Conservation (phyloP, 64 coral and sea anemone species). For the Actinia equina region DNA sequence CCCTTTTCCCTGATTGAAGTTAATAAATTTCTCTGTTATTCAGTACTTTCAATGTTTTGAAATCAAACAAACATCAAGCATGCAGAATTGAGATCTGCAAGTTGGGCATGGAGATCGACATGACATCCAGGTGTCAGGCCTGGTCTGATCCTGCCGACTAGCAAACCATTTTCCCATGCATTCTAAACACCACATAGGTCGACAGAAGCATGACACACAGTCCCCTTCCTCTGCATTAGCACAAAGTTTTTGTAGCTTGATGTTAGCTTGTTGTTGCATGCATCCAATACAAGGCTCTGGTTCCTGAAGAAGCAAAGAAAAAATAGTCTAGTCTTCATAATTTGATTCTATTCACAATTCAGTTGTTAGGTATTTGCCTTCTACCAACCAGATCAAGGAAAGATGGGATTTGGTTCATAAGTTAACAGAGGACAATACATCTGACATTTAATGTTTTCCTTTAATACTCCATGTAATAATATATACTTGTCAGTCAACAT, state of each 20-base stretch:
- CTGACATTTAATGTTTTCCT: no score
- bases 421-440: no score
- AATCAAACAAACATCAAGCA: conserved; percentile 84
- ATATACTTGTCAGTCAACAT: no score
- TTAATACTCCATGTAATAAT: no score
- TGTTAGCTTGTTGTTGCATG: conserved; percentile 81
- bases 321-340: background rate
- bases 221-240: conserved; percentile 58
- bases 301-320: conserved; percentile 33
- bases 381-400: no score
- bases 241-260: conserved; percentile 95
- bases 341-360: background rate
- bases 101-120: conserved; percentile 91
- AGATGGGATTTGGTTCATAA: no score
- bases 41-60: background rate
- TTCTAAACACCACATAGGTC: conserved; percentile 96
- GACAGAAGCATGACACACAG: conserved; percentile 88
- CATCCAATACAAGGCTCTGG: conserved; percentile 98
- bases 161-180: conserved; percentile 99
- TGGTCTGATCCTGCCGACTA: conserved; percentile 82
- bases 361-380: background rate
- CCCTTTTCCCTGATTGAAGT: background rate
- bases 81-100: conserved; percentile 83
- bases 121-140: conserved; percentile 80
- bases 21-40: background rate